Percentiles rank a stretch among this genome's conserved stretches.
phyloP scores from a whole-genome alignment of 2,888 invertebrate genomes.

The Agonopterix subpropinquella region DNA sequence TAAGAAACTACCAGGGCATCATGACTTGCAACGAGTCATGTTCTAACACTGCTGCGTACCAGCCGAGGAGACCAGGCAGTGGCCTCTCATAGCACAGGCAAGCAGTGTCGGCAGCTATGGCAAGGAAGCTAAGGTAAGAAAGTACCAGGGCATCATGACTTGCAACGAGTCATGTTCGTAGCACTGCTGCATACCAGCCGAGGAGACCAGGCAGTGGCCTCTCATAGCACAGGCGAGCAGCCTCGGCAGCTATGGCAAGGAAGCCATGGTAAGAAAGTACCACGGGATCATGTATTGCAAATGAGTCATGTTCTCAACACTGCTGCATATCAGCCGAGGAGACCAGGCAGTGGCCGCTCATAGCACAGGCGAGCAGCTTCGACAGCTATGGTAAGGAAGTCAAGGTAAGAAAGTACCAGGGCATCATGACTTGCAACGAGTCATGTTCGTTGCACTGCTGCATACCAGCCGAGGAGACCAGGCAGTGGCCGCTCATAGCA shows the following conservation, averaged over 20 bases:
- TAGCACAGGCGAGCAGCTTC: conserved; percentile 94
- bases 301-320: conserved; percentile 41
- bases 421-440: not conserved
- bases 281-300: too few relatives aligned
- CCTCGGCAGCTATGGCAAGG: conserved; percentile 89
- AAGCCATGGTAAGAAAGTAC: conserved; percentile 47
- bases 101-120: conserved; percentile 95
- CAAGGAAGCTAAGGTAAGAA: conserved; percentile 64
- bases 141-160: too few relatives aligned
- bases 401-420: conserved; percentile 27
- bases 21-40: too few relatives aligned
- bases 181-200: conserved; percentile 35
- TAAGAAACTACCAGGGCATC: conserved; percentile 11
- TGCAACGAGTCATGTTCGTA: not conserved
- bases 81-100: conserved; percentile 89
- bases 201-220: conserved; percentile 75
- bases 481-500: conserved; percentile 31
- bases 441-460: conserved; percentile 64
- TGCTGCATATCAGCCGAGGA: conserved; percentile 67
- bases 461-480: conserved; percentile 69
- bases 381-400: conserved; percentile 87
- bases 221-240: conserved; percentile 93
- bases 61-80: conserved; percentile 59
- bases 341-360: conserved; percentile 77
- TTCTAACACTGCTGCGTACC: conserved; percentile 27